These are phyloP conservation scores for Acanthosepion pharaonis DNA, from an alignment of 2,888 invertebrate species.

Conservation along the genomic window DNA sequence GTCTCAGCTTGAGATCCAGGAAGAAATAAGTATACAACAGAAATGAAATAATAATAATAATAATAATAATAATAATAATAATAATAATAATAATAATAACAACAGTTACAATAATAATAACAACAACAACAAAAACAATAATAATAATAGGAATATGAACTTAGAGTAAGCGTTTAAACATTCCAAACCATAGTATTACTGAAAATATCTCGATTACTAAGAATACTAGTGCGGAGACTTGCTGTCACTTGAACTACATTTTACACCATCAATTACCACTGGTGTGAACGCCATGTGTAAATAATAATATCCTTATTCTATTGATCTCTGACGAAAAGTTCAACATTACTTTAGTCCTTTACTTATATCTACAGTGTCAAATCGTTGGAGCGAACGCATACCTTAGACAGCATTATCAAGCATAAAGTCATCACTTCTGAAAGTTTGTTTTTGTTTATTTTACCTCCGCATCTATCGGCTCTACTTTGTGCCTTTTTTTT, in stretches of 20 bases:
- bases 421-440: background rate
- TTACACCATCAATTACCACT: too few relatives aligned
- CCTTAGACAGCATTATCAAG: background rate
- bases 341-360: background rate
- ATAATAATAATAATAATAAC: too few relatives aligned
- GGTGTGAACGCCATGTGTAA: background rate
- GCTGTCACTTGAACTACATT: background rate
- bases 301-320: background rate
- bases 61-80: too few relatives aligned
- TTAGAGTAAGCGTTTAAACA: too few relatives aligned
- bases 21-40: too few relatives aligned
- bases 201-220: too few relatives aligned
- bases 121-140: too few relatives aligned
- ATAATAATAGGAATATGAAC: too few relatives aligned
- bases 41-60: too few relatives aligned
- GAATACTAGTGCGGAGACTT: background rate
- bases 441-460: constrained; percentile 11
- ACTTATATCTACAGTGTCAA: background rate
- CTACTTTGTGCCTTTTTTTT: background rate
- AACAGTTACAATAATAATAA: too few relatives aligned
- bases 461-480: background rate
- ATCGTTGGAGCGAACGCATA: background rate
- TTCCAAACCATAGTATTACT: too few relatives aligned
- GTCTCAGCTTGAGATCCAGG: too few relatives aligned
- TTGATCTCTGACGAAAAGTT: background rate